phyloP scores from a whole-genome alignment of 2,888 invertebrate species.

The Mimumesa dahlbomi region DNA sequence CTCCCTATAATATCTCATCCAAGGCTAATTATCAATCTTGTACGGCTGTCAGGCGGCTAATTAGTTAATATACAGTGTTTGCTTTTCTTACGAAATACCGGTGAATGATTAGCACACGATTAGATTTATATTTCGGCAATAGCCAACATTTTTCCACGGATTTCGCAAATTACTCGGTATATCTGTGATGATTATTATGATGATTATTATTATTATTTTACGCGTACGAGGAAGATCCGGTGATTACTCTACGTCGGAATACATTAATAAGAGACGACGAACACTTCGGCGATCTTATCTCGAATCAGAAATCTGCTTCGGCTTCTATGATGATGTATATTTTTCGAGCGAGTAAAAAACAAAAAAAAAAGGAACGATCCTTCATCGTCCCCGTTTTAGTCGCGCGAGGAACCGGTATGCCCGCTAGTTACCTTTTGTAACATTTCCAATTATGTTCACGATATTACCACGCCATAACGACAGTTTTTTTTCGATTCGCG shows the following conservation, averaged over 20 bases:
- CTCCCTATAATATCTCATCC: too few relatives aligned
- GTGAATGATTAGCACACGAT: background rate
- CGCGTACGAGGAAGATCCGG: conserved; percentile 2
- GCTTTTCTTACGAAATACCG: background rate
- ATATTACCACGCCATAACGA: background rate
- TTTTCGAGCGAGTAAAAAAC: conserved; percentile 1
- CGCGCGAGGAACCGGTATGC: conserved; percentile 3
- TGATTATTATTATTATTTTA: too few relatives aligned
- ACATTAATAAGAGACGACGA: background rate
- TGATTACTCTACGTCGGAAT: conserved; percentile 5
- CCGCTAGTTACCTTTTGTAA: conserved; percentile 9
- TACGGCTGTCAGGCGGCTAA: background rate
- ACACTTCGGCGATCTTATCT: conserved; percentile 12
- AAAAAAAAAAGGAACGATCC: background rate
- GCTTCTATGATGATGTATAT: conserved; percentile 16
- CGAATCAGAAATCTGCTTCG: conserved; percentile 14
- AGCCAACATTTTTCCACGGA: background rate
- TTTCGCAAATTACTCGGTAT: background rate
- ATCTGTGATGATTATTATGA: background rate
- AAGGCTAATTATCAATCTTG: background rate
- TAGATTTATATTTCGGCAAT: background rate
- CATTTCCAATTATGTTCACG: background rate
- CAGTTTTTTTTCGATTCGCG: too few relatives aligned
- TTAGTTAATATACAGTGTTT: background rate
- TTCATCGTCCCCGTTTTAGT: background rate